A percentile compares a stretch with the other conserved stretches of the same genome.
Conservation (phyloP, 2,113 vertebrate genomes). For the Macquaria ambigua region DNA sequence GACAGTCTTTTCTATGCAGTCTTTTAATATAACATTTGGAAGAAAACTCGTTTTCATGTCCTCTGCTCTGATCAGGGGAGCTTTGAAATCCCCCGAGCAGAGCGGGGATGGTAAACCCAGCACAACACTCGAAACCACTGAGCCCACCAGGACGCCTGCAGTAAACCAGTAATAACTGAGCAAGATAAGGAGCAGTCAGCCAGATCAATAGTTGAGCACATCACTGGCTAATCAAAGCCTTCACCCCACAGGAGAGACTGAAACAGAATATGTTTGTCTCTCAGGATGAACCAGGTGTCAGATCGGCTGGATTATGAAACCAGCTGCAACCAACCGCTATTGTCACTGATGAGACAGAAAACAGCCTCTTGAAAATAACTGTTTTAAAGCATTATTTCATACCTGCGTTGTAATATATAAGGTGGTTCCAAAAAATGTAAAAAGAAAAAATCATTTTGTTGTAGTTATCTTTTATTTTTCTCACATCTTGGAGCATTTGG, state of each 20-base stretch:
- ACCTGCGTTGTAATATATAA: neutral
- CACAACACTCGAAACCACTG: slow-evolving; percentile 50
- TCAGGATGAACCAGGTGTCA: slow-evolving; percentile 59
- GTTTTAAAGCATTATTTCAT: slow-evolving; percentile 16
- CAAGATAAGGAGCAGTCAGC: slow-evolving; percentile 71
- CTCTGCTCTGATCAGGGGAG: slow-evolving; percentile 27
- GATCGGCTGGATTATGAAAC: slow-evolving; percentile 60
- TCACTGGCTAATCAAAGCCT: slow-evolving; percentile 72
- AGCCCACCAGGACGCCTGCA: slow-evolving; percentile 58
- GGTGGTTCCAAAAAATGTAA: neutral
- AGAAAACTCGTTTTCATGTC: neutral
- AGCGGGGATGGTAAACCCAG: slow-evolving; percentile 52
- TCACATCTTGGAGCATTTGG: neutral
- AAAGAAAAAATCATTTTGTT: neutral
- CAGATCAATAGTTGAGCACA: slow-evolving; percentile 76
- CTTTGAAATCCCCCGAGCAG: slow-evolving; percentile 38
- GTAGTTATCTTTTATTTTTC: neutral
- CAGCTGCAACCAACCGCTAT: slow-evolving; percentile 48
- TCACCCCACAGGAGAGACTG: slow-evolving; percentile 55
- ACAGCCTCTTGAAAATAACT: neutral
- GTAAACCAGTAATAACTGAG: slow-evolving; percentile 71
- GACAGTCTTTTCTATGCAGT: too few relatives aligned
- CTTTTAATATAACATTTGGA: slow-evolving; percentile 17
- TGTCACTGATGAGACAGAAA: slow-evolving; percentile 24
- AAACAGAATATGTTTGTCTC: slow-evolving; percentile 53